Conservation (phyloP, 2,113 vertebrate species). For the Neogobius melanostomus region DNA sequence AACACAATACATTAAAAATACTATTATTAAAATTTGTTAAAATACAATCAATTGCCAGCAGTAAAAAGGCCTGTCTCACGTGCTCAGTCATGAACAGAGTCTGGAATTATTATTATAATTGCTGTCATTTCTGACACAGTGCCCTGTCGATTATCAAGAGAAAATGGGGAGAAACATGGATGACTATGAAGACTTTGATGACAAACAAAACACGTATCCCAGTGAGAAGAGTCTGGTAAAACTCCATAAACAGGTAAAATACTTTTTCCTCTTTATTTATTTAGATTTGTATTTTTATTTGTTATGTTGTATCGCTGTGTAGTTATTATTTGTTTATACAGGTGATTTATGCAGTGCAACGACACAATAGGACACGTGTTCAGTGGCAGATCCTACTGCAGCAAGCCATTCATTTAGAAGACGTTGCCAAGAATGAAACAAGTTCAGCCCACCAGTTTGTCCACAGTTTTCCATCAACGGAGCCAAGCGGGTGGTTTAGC, state of each 20-base stretch:
- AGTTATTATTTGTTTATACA: conserved; percentile 41
- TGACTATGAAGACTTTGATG: conserved; percentile 98
- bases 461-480: conserved; percentile 84
- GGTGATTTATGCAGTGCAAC: conserved; percentile 95
- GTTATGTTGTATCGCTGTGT: not conserved
- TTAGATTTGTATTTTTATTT: not conserved
- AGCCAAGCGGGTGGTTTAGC: conserved; percentile 82
- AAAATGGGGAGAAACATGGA: conserved; percentile 99
- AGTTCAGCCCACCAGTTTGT: conserved; percentile 87
- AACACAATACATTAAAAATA: too few relatives aligned
- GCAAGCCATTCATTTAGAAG: conserved; percentile 93
- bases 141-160: conserved; percentile 93
- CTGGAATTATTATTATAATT: not conserved
- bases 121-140: conserved; percentile 70
- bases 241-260: conserved; percentile 90
- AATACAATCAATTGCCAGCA: too few relatives aligned
- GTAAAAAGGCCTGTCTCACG: too few relatives aligned
- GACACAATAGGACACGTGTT: conserved; percentile 91
- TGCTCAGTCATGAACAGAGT: too few relatives aligned
- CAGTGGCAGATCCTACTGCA: conserved; percentile 96
- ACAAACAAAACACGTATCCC: conserved; percentile 89
- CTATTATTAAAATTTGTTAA: too few relatives aligned
- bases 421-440: conserved; percentile 93
- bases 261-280: too few relatives aligned
- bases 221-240: conserved; percentile 93